Evolutionary conservation across 2,113 vertebrate genomes (phyloP), one percentile per base, ranked within the genome.

Genomic region (Callopanchax toddi): DNA sequence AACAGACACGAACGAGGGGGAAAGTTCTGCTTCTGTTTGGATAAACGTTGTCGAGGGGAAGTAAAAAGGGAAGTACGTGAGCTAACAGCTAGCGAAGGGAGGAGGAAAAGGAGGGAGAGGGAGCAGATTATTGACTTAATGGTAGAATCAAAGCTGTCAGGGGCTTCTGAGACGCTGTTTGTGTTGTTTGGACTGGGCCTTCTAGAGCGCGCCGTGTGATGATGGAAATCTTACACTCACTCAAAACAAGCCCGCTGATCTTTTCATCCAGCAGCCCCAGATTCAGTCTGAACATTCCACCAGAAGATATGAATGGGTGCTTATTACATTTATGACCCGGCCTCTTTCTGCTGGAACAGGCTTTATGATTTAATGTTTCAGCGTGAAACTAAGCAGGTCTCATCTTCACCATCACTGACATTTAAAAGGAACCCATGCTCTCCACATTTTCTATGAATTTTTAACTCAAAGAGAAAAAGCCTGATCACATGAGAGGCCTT

Each of bases 211-310:
- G 83, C 69, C 16, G 76, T 64, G 67, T 43, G 81, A 83, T 86
- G 88, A 91, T 85, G 87, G 88, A 91, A 89, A 90, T 82, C 76
- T 80, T 84, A 83, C 81, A 86, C 84, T 84, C 76, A 77, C 76
- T 89, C 79, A 87, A 87, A 86, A 87, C 76, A 85, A 79, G 84
- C 75, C 75, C 50, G 49, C 69, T 81, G 82, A 84, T 80, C 81
- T 86, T 86, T 86, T 89, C 84, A 85, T 86, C 78, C 40, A 29
- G 17, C 15, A 45, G 69, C 54, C 76, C 66, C 60, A 83, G 78
- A 86, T 82, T 81, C 69, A 67, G 54, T 79, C 74, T 59, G 78
- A 80, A 86, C 78, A 78, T 78, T 82, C 79, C 71, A 74, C 75
- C 84, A 76, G 54, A 17, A 52, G 58, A 87, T 68, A 84, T 86